phyloP scores from a whole-genome alignment of 2,888 invertebrate genomes.

The Eupithecia dodoneata region DNA sequence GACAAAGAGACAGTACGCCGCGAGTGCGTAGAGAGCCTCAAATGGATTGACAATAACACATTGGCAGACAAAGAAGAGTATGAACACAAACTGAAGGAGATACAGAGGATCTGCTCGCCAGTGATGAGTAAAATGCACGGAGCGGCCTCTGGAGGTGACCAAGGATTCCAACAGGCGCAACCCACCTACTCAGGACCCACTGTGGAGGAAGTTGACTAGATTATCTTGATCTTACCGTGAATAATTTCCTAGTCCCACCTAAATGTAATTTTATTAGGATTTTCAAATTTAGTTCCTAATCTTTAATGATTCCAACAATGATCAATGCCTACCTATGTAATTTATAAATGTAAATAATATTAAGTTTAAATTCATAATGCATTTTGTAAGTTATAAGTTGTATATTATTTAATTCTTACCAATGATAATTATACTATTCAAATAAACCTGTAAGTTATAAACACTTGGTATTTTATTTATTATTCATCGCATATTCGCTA shows the following conservation, averaged over 20 bases:
- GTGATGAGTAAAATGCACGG: slow-evolving; percentile 85
- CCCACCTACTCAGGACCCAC: slow-evolving; percentile 56
- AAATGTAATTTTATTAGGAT: not conserved
- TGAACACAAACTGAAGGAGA: slow-evolving; percentile 84
- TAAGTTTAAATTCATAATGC: not conserved
- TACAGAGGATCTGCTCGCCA: slow-evolving; percentile 84
- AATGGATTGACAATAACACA: slow-evolving; percentile 89
- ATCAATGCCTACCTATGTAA: not conserved
- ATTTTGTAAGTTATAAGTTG: not conserved
- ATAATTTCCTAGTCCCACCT: slow-evolving; percentile 16
- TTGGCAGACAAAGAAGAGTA: slow-evolving; percentile 87
- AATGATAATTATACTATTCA: no score
- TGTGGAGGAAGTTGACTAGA: slow-evolving; percentile 65
- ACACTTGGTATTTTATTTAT: no score
- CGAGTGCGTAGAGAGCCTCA: slow-evolving; percentile 85
- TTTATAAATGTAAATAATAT: not conserved
- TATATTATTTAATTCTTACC: no score
- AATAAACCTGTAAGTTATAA: no score
- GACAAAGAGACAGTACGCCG: slow-evolving; percentile 85
- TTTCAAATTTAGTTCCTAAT: slow-evolving; percentile 1
- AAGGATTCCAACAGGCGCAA: slow-evolving; percentile 46
- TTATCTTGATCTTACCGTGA: slow-evolving; percentile 9
- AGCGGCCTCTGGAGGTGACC: slow-evolving; percentile 59
- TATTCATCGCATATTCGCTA: no score
- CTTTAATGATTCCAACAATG: not conserved